phyloP scores from a whole-genome alignment of 1,140 invertebrate genomes.

The Apis cerana region DNA sequence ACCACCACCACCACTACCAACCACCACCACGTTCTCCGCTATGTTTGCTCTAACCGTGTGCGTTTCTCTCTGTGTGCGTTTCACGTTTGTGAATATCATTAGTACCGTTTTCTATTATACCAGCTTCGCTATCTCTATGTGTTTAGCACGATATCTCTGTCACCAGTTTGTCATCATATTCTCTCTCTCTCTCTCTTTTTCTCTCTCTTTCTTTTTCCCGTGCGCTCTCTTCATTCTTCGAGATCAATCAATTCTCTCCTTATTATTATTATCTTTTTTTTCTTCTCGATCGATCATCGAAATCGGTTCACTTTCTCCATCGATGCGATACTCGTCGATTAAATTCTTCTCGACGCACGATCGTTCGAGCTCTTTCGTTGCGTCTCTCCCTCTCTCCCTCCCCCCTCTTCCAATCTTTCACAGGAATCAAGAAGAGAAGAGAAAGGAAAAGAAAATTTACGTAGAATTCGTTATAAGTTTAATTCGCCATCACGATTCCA shows the following conservation, averaged over 20 bases:
- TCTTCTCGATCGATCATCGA: not conserved
- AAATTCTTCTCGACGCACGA: too few relatives aligned
- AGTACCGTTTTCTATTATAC: not conserved
- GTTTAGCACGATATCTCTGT: too few relatives aligned
- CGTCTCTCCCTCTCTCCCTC: too few relatives aligned
- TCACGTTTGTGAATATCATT: not conserved
- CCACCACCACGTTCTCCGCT: not conserved
- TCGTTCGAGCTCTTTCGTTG: too few relatives aligned
- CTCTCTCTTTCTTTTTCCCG: not conserved
- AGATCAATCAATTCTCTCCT: not conserved
- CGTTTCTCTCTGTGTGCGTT: not conserved
- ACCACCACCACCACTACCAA: not conserved
- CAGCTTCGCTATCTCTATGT: too few relatives aligned
- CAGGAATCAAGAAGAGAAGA: too few relatives aligned
- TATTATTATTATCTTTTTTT: not conserved
- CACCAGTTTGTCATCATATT: too few relatives aligned
- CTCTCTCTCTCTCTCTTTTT: not conserved
- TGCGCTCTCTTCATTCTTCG: not conserved
- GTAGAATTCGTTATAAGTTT: too few relatives aligned
- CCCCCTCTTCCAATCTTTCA: not conserved
- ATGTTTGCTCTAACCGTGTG: not conserved
- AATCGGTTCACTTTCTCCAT: too few relatives aligned
- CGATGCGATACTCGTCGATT: too few relatives aligned
- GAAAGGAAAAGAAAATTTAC: too few relatives aligned
- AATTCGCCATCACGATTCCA: too few relatives aligned